A percentile compares a stretch with the other conserved stretches of the same genome.
Conservation (phyloP, 1,140 invertebrate species). For the Cataglyphis hispanica region DNA sequence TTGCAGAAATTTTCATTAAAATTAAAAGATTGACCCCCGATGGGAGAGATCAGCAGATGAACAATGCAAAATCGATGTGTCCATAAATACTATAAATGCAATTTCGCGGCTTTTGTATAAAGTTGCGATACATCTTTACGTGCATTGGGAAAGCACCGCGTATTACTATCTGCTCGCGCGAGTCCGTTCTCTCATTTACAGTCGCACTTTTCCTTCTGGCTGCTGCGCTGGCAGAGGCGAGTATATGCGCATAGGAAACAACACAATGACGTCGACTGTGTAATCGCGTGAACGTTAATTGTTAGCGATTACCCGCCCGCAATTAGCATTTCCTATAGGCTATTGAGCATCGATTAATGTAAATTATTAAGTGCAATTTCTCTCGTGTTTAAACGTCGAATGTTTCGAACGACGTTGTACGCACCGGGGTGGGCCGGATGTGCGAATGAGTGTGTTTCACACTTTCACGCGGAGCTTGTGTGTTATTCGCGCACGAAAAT, state of each 20-base stretch:
- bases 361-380: slow-evolving; percentile 72
- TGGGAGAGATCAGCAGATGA: background rate
- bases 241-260: slow-evolving; percentile 19
- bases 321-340: slow-evolving; percentile 74
- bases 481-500: background rate
- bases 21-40: background rate
- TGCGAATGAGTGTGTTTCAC: slow-evolving; percentile 1
- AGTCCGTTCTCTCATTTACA: slow-evolving; percentile 63
- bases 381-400: slow-evolving; percentile 56
- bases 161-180: slow-evolving; percentile 55
- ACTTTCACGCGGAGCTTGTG: background rate
- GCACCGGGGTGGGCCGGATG: background rate
- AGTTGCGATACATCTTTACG: slow-evolving; percentile 17
- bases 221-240: slow-evolving; percentile 10
- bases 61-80: background rate
- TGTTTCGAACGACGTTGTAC: slow-evolving; percentile 38
- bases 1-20: background rate
- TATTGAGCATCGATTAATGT: slow-evolving; percentile 73
- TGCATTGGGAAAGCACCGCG: background rate
- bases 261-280: slow-evolving; percentile 63
- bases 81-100: slow-evolving; percentile 7
- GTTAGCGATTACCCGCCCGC: slow-evolving; percentile 67
- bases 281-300: slow-evolving; percentile 73
- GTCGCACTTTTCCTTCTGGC: slow-evolving; percentile 51
- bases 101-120: slow-evolving; percentile 32